Evolutionary conservation across 1,140 invertebrate species (phyloP).

Genomic region (Lepidurus apus): DNA sequence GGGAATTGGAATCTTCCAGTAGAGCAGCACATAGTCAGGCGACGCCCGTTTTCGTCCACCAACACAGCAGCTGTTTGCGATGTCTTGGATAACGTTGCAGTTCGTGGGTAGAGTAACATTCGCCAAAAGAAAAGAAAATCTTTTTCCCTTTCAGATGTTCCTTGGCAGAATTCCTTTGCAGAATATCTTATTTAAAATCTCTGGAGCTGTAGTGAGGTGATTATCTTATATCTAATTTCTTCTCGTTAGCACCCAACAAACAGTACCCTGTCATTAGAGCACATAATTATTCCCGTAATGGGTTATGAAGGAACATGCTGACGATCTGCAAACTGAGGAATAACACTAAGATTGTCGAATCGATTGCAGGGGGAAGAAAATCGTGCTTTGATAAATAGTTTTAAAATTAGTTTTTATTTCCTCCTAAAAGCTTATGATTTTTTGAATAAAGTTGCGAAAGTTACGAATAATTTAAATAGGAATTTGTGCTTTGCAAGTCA

Average conservation of each 20-base stretch:
- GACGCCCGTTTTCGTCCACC: neutral
- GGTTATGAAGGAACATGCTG: no score
- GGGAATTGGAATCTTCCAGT: neutral
- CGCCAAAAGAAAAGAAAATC: neutral
- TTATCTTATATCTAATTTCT: neutral
- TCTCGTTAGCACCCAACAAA: neutral
- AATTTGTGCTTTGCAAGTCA: neutral
- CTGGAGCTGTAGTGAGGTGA: neutral
- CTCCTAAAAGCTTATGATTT: no score
- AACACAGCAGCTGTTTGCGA: conserved; percentile 5
- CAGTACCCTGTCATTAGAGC: neutral
- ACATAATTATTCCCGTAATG: no score
- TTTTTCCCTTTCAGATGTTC: neutral
- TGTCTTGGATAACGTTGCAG: neutral
- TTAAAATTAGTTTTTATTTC: no score
- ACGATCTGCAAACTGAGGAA: no score
- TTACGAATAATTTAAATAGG: neutral
- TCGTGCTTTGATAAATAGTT: no score
- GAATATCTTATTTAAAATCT: neutral
- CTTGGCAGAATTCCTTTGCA: neutral
- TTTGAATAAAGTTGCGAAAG: neutral
- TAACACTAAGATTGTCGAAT: no score
- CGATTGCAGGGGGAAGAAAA: no score
- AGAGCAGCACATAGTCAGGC: neutral
- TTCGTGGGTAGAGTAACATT: conserved; percentile 5